Base-by-base conservation (phyloP, 2,797 vertebrate genomes). In the Carapus acus region DNA sequence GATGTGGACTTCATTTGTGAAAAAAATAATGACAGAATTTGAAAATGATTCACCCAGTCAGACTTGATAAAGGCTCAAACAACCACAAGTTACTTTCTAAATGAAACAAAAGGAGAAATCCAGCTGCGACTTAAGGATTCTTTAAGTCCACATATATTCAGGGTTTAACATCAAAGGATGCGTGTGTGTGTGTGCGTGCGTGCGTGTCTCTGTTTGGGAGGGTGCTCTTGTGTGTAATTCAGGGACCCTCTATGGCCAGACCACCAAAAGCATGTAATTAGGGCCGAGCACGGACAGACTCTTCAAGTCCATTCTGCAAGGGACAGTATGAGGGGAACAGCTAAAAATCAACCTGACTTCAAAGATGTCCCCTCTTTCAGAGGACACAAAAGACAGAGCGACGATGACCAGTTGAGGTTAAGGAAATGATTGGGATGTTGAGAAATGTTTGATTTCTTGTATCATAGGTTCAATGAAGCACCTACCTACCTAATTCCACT, bases 191-290 rank as follows among this genome's bases (percentile, higher is more conserved):
- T n/a, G n/a, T n/a, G n/a, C n/a, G n/a, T 9, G 24, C 9, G 67
- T 20, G 45, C 17, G 16, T 1, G 12, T 67, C 41, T 27, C 7
- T 13, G 17, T 33, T 29, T 46, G 38, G 69, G 49, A 67, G 58
- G 51, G 43, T 34, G 50, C 63, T 44, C 33, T 46, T 15, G 21
- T 49, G 31, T 49, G 61, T 50, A 62, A 68, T 40, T 69, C 41
- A 54, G 54, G 54, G 62, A 67, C 62, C 56, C 54, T 74, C 43
- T 43, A 56, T 52, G 54, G 39, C 24, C 22, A 39, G 43, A 61
- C 58, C 58, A 70, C 52, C 36, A 63, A 62, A 68, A 57, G 12
- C 36, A 64, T 54, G 48, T 72, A 66, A 78, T 81, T 76, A 73
- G 50, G 27, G 53, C 36, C 16, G 24, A 43, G 29, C 34, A 47